These are phyloP conservation scores for Agonopterix subpropinquella DNA, from an alignment of 2,888 invertebrate species.

Conservation along the genomic window DNA sequence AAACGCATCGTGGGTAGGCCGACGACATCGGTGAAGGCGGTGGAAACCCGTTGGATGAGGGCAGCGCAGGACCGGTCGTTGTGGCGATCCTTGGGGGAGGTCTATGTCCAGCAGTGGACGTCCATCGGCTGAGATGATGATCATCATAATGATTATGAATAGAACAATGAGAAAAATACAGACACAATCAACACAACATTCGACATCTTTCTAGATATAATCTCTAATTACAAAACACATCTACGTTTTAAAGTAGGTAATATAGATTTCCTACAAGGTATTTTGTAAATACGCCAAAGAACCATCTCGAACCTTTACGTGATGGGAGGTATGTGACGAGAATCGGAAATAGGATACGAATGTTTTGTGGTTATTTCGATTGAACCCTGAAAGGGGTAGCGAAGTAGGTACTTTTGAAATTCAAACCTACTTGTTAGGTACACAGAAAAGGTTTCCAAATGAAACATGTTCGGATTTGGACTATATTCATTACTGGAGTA, in stretches of 20 bases:
- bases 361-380: conserved; percentile 68
- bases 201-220: neutral
- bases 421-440: conserved; percentile 54
- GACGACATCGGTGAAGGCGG: too few relatives aligned
- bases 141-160: too few relatives aligned
- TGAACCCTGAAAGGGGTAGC: conserved; percentile 58
- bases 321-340: conserved; percentile 61
- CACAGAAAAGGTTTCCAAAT: conserved; percentile 35
- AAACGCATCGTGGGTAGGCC: too few relatives aligned
- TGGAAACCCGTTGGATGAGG: too few relatives aligned
- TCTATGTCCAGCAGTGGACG: too few relatives aligned
- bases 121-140: too few relatives aligned
- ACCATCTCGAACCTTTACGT: conserved; percentile 44
- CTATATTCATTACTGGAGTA: too few relatives aligned
- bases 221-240: too few relatives aligned
- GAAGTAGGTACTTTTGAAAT: conserved; percentile 39
- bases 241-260: neutral
- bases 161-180: neutral
- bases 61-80: too few relatives aligned
- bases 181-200: neutral
- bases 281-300: conserved; percentile 39
- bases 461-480: too few relatives aligned
- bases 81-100: too few relatives aligned
- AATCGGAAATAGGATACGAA: conserved; percentile 62
- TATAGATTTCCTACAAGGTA: conserved; percentile 4